Base-by-base conservation (phyloP, 2,113 vertebrate genomes). In the Festucalex cinctus region DNA sequence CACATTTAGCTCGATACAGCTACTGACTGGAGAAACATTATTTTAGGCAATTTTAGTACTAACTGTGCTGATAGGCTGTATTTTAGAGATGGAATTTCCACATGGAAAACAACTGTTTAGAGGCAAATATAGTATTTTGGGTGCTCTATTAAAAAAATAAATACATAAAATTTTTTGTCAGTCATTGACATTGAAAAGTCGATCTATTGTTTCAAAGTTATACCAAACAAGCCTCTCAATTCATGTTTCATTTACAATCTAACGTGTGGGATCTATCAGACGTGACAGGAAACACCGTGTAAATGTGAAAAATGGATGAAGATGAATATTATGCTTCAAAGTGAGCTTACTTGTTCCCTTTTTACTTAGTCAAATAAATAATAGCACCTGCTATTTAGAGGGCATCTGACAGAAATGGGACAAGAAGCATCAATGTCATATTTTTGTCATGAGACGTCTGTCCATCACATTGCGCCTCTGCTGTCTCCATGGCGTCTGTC, bases 401-500 rank as follows among this genome's bases (percentile, higher is more conserved):
- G 53, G 6, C 13, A 24, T 62, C 12, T 62, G 60, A 62, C 60
- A 62, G 60, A 62, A 62, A 62, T 62, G 39, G 60, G 37, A 41
- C 60, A 43, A 41, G 37, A n/a, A 39, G 37, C 59, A 62, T 62
- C 60, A 43, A 26, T 57, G 24, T 57, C 54, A 57, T 32, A 32
- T 56, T 57, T 66, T 56, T 43, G 28, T 72, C 66, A 48, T 24
- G 65, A 17, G 43, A 48, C 19, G 74, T 69, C 63, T 71, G 36
- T 66, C 56, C 39, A 66, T 70, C 61, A 56, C 69, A 75, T 35
- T 67, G 73, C 66, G 74, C 70, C 64, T 66, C 64, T 74, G 39
- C 65, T 72, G 72, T 68, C 67, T 69, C 72, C 76, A 71, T 68
- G 68, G 65, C 74, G 66, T 79, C 78, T 83, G 70, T 68, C 76